Evolutionary conservation across 2,888 invertebrate species (phyloP), one percentile per base, ranked within the genome.

Genomic region (Philhelius pedissequus): DNA sequence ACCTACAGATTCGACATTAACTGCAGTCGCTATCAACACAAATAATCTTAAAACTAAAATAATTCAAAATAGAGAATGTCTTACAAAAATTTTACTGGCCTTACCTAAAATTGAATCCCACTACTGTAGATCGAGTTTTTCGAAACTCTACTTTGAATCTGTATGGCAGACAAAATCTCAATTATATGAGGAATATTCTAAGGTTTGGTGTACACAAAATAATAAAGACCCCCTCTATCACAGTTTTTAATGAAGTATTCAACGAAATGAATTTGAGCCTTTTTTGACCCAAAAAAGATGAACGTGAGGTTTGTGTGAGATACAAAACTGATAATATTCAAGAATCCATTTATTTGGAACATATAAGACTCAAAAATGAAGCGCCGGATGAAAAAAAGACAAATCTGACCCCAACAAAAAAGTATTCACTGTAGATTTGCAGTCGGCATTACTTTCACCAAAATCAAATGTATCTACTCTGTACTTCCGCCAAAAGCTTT

Each of bases 71-170:
- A 58, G 48, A 25, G 35, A 71, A 40, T 27, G 35, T 18, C 58
- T 58, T 13, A 48, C 40, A 30, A 32, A 32, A 27, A 18, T 38
- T 71, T 35, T 58, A 60, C 4, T 18, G 58, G 45, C 35, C 35
- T 25, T 58, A 48, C 58, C 45, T 5, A 71, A 71, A 71, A 38
- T 71, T 25, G 48, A 71, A 50, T 71, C 58, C 18, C 70, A 71
- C 13, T 71, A 71, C 18, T 71, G 50, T 25, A 25, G 60, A 71
- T 71, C 60, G 15, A 60, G 18, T 50, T 60, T 35, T 4, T 71
- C 60, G 30, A 52, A 60, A 73, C n/a, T 52, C 6, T 73, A 60
- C 38, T 60, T 60, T 20, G 71, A 71, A 71, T 50, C 38, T 38
- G 13, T 60, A n/a, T 60, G 60, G 50, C 60, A 71, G 50, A 30